These are phyloP conservation scores for Oncorhynchus kisutch DNA, from an alignment of 2,113 vertebrate species.

Conservation along the genomic window DNA sequence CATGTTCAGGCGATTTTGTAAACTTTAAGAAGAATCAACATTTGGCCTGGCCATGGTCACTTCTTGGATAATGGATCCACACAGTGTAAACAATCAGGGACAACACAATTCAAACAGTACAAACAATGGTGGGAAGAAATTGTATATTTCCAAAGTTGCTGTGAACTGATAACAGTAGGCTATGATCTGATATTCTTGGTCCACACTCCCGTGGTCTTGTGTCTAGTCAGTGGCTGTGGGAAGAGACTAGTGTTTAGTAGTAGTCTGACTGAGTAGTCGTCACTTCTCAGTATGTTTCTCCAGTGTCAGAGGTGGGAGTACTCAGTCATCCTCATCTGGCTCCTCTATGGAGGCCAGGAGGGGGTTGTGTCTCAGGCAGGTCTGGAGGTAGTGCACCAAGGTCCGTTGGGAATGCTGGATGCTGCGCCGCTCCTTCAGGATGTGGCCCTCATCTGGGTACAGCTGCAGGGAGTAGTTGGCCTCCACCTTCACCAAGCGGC, in stretches of 20 bases:
- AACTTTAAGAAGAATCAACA: conserved; percentile 49
- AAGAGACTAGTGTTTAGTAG: conserved; percentile 10
- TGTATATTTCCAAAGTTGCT: conserved; percentile 31
- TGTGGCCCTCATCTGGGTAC: conserved; percentile 80
- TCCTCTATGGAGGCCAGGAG: conserved; percentile 49
- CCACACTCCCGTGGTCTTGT: conserved; percentile 59
- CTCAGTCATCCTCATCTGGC: conserved; percentile 64
- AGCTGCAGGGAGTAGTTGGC: conserved; percentile 80
- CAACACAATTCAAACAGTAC: conserved; percentile 40
- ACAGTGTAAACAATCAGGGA: conserved; percentile 50
- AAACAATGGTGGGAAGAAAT: conserved; percentile 50
- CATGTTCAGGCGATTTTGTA: conserved; percentile 61
- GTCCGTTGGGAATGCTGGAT: conserved; percentile 72
- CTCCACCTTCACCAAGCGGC: conserved; percentile 73
- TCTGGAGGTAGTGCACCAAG: conserved; percentile 72
- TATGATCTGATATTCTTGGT: conserved; percentile 62
- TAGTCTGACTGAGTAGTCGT: conserved; percentile 45
- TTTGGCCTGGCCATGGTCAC: conserved; percentile 21
- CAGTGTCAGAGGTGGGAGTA: conserved; percentile 9
- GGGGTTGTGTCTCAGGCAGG: conserved; percentile 70
- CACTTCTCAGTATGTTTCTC: conserved; percentile 27
- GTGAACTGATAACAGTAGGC: conserved; percentile 32
- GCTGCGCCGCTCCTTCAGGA: conserved; percentile 65
- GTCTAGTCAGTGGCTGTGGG: too few species aligned
- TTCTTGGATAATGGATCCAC: conserved; percentile 12